A percentile compares a stretch with the other conserved stretches of the same genome.
phyloP scores from a whole-genome alignment of 2,888 invertebrate species.

The Lasioglossum figueresi region DNA sequence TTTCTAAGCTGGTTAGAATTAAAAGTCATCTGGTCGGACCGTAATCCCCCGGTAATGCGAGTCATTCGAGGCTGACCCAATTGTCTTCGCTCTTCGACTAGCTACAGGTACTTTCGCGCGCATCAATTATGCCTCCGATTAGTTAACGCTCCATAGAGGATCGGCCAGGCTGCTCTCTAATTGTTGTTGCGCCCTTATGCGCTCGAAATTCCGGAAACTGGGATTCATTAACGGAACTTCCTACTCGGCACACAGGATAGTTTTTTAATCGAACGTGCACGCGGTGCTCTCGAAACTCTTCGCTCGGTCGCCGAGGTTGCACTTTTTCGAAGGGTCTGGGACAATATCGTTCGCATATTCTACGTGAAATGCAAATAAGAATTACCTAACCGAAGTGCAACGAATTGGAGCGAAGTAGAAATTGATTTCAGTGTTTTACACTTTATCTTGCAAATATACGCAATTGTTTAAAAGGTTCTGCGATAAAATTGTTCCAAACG shows the following conservation, averaged over 20 bases:
- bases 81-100: constrained; percentile 41
- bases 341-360: too few relatives aligned
- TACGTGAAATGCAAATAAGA: too few relatives aligned
- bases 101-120: constrained; percentile 30
- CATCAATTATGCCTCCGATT: constrained; percentile 53
- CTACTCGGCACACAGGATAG: background rate
- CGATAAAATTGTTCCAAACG: too few relatives aligned
- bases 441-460: too few relatives aligned
- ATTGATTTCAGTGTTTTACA: too few relatives aligned
- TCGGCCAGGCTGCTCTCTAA: background rate
- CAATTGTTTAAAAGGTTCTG: too few relatives aligned
- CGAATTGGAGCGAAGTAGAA: too few relatives aligned
- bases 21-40: constrained; percentile 64
- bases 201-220: background rate
- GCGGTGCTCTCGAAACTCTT: background rate
- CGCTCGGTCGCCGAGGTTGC: background rate
- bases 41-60: constrained; percentile 66
- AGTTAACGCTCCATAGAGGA: constrained; percentile 31
- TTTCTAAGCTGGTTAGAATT: constrained; percentile 65
- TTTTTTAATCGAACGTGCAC: background rate
- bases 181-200: background rate
- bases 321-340: too few relatives aligned
- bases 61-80: constrained; percentile 59
- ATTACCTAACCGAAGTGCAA: too few relatives aligned
- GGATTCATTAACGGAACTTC: background rate